Base-by-base conservation (phyloP, 2,113 vertebrate genomes). In the Catagonus wagneri region DNA sequence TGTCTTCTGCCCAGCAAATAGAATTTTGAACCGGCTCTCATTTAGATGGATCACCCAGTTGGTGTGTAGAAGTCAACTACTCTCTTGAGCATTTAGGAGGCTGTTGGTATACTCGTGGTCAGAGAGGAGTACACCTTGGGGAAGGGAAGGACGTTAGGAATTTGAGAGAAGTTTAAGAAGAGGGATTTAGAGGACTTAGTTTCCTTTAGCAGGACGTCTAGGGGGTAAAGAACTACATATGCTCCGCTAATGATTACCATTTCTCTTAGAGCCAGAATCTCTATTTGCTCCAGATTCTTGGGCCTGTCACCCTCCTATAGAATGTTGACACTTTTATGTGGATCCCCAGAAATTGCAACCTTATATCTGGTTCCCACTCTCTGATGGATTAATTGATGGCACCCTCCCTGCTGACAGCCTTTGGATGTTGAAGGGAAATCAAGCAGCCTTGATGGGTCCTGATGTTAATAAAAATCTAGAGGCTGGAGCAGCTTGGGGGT, bases 361-460 rank as follows among this genome's bases (percentile, higher is more conserved):
- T 81, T 44, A 14, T 27, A 17, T 69, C 20, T 81, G n/a, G 71
- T 90, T 83, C 61, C 86, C 17, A 63, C 27, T 86, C 50, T 36
- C 29, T 15, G 69, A 92, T 56, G 83, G 65, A 54, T 69, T 80
- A 76, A 78, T 81, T 92, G 88, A 29, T 63, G 61, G 76, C 6
- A 29, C 17, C 50, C 32, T 94, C 66, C 68, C 36, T 58, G 68
- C 44, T 88, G 56, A 95, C 54, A 68, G 69, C 75, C 12, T 25
- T 81, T 25, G 63, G 36, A 94, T 72, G 50, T 61, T 72, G 75
- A 84, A 76, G 79, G 61, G 23, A 93, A 76, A 36, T 85, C 76
- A 60, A 58, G 78, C 32, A 56, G 54, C 75, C n/a, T 56, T 22
- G 19, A 52, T 81, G 75, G 32, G 60, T 39, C 34, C 25, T 5